A percentile compares a stretch with the other conserved stretches of the same genome.
Conservation (phyloP, 2,113 vertebrate genomes). For the Greenwoodochromis staneri region DNA sequence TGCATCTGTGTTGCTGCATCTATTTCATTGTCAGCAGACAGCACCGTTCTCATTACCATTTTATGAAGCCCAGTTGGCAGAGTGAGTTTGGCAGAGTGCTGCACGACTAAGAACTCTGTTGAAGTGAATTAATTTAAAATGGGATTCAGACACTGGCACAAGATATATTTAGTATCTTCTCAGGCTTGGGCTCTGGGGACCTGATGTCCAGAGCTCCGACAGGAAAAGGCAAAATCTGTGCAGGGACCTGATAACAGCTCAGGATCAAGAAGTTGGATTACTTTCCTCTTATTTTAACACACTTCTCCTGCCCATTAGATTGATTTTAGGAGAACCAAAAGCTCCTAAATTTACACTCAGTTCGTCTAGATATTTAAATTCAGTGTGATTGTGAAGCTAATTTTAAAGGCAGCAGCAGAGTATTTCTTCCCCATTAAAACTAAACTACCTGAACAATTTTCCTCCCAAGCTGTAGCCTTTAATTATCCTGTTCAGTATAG, state of each 20-base stretch:
- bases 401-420: background rate
- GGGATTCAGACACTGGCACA: constrained; percentile 15
- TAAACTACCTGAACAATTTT: background rate
- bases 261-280: background rate
- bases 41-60: constrained; percentile 50
- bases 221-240: background rate
- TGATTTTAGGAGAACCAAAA: background rate
- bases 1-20: background rate
- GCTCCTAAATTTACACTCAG: background rate
- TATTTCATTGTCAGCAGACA: constrained; percentile 51
- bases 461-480: background rate
- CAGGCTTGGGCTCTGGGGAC: background rate
- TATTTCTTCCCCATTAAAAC: background rate
- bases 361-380: background rate
- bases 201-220: constrained; percentile 21
- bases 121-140: constrained; percentile 46
- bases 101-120: constrained; percentile 13
- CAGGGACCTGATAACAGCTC: background rate
- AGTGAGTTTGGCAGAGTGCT: constrained; percentile 37
- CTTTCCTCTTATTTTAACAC: background rate
- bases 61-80: constrained; percentile 40
- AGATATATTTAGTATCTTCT: constrained; percentile 49
- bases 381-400: background rate
- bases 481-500: background rate
- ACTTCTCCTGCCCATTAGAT: background rate